phyloP scores from a whole-genome alignment of 2,888 invertebrate genomes.

The Zootermopsis nevadensis region DNA sequence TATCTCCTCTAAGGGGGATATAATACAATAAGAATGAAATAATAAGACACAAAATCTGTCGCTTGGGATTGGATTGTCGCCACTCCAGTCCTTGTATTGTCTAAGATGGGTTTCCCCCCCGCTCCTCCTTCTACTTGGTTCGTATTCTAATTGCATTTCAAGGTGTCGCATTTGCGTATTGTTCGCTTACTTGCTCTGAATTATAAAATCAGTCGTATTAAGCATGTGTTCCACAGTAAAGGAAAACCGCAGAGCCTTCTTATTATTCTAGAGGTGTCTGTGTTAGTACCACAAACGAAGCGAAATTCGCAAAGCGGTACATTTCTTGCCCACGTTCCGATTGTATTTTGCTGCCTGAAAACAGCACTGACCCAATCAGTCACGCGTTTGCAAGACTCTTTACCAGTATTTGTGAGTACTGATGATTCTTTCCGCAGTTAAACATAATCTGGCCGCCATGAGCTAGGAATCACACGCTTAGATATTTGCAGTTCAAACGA shows the following conservation, averaged over 20 bases:
- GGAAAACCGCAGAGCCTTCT: background rate
- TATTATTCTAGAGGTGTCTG: too few relatives aligned
- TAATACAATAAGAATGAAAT: constrained; percentile 15
- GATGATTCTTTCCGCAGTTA: too few relatives aligned
- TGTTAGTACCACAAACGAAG: too few relatives aligned
- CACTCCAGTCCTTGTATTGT: background rate
- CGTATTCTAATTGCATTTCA: background rate
- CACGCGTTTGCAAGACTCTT: too few relatives aligned
- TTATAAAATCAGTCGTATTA: background rate
- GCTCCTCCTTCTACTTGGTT: background rate
- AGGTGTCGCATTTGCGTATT: background rate
- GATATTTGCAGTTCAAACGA: too few relatives aligned
- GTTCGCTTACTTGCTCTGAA: constrained; percentile 12
- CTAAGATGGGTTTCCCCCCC: background rate
- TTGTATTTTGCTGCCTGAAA: too few relatives aligned
- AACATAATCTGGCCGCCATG: too few relatives aligned
- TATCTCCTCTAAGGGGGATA: background rate
- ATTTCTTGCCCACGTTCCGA: too few relatives aligned
- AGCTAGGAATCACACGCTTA: too few relatives aligned
- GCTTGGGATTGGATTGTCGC: background rate
- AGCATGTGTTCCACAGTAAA: background rate
- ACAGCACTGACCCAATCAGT: too few relatives aligned
- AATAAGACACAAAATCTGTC: constrained; percentile 10
- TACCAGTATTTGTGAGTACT: too few relatives aligned
- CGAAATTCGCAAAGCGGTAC: too few relatives aligned